Evolutionary conservation across 2,888 invertebrate genomes (phyloP).

Genomic region (Napeogenes sylphis): DNA sequence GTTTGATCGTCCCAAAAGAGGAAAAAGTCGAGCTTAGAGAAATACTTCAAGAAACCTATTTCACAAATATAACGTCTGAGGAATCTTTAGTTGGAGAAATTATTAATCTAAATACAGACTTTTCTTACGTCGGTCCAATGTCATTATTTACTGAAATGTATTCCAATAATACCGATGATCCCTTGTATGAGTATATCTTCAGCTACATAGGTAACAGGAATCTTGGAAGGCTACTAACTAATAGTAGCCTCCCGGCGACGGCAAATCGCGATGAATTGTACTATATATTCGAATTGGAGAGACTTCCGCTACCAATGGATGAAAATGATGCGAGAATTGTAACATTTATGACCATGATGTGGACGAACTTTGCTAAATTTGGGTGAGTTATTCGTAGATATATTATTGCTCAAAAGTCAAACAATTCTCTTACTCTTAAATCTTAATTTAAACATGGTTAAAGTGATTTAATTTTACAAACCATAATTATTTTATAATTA

Average conservation of each 20-base stretch:
- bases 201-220: slow-evolving; percentile 65
- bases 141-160: slow-evolving; percentile 58
- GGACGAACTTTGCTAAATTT: slow-evolving; percentile 70
- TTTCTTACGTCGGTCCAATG: slow-evolving; percentile 63
- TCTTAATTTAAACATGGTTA: background rate
- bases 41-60: slow-evolving; percentile 58
- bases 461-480: background rate
- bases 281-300: slow-evolving; percentile 64
- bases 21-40: slow-evolving; percentile 51
- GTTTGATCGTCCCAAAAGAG: slow-evolving; percentile 43
- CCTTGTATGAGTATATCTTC: slow-evolving; percentile 59
- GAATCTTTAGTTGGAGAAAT: slow-evolving; percentile 60
- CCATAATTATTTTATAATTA: background rate
- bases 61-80: slow-evolving; percentile 53
- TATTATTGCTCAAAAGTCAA: background rate
- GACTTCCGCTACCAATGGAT: slow-evolving; percentile 59
- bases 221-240: slow-evolving; percentile 59
- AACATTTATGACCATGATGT: slow-evolving; percentile 70
- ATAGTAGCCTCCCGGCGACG: slow-evolving; percentile 60
- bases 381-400: slow-evolving; percentile 50
- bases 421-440: background rate
- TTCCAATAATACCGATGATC: slow-evolving; percentile 46
- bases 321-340: slow-evolving; percentile 67
- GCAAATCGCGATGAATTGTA: slow-evolving; percentile 62
- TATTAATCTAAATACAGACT: slow-evolving; percentile 66